phyloP scores from a whole-genome alignment of 2,888 invertebrate genomes.

The Aspidapion aeneum region DNA sequence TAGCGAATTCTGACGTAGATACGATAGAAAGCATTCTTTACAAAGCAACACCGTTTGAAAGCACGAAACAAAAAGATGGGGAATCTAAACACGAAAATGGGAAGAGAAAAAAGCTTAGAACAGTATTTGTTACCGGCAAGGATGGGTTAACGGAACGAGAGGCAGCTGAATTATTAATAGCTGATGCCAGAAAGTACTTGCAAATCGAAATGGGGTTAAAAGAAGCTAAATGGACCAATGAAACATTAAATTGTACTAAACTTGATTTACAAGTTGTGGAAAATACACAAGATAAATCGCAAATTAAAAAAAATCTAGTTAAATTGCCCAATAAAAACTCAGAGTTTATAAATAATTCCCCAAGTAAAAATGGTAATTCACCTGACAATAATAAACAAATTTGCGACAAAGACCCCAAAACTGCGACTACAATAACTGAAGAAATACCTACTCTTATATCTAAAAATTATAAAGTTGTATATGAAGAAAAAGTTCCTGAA shows the following conservation, averaged over 20 bases:
- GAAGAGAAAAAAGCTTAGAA: constrained; percentile 65
- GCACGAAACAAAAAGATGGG: constrained; percentile 68
- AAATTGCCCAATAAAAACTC: no score
- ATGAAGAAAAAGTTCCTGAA: no score
- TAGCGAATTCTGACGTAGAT: constrained; percentile 70
- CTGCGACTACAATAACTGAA: no score
- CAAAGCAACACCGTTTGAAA: constrained; percentile 82
- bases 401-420: no score
- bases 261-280: no score
- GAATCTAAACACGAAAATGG: constrained; percentile 64
- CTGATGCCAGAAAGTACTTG: constrained; percentile 71
- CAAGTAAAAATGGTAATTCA: no score
- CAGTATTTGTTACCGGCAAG: constrained; percentile 76
- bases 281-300: no score
- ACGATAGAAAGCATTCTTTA: constrained; percentile 73
- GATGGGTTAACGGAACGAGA: constrained; percentile 76
- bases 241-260: not conserved
- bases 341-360: no score
- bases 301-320: no score
- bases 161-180: constrained; percentile 68
- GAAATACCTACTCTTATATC: no score
- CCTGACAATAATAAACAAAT: no score
- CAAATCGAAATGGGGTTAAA: constrained; percentile 71
- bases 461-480: no score
- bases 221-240: constrained; percentile 62